These are phyloP conservation scores for Chaenocephalus aceratus DNA, from an alignment of 2,113 vertebrate species.

Conservation along the genomic window DNA sequence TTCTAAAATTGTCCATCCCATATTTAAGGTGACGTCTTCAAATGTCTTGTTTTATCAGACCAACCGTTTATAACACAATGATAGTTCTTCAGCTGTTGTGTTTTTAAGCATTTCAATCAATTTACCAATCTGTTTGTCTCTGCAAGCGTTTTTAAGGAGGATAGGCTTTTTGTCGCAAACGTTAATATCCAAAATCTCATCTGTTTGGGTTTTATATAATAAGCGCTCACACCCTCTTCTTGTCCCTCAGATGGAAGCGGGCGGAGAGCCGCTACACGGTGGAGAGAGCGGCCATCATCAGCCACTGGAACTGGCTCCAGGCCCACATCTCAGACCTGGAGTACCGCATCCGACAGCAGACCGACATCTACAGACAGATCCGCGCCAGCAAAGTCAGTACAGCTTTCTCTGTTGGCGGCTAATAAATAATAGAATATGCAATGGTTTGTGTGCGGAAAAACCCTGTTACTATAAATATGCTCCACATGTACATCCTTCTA, in stretches of 20 bases:
- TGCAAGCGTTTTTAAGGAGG: not conserved
- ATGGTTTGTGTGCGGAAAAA: not conserved
- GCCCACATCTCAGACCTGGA: constrained; percentile 99
- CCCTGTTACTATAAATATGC: not conserved
- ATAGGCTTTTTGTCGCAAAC: not conserved
- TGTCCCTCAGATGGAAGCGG: constrained; percentile 88
- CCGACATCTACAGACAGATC: constrained; percentile 97
- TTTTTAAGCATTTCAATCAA: too few species aligned
- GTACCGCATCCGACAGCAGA: constrained; percentile 98
- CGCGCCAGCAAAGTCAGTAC: constrained; percentile 92
- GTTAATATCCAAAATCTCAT: not conserved
- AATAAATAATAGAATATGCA: not conserved
- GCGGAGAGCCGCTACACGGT: constrained; percentile 95
- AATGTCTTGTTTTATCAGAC: not conserved
- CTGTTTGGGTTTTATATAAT: not conserved
- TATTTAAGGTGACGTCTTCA: not conserved
- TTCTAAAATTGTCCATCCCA: not conserved
- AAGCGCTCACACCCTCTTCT: not conserved
- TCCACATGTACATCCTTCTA: not conserved
- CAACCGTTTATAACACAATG: not conserved
- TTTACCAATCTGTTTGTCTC: too few species aligned
- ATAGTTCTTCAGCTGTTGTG: not conserved
- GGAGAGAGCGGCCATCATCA: constrained; percentile 96
- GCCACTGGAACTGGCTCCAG: constrained; percentile 99
- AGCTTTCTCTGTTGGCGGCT: too few species aligned